Conservation (phyloP, 2,113 vertebrate genomes). For the Calidris pygmaea region DNA sequence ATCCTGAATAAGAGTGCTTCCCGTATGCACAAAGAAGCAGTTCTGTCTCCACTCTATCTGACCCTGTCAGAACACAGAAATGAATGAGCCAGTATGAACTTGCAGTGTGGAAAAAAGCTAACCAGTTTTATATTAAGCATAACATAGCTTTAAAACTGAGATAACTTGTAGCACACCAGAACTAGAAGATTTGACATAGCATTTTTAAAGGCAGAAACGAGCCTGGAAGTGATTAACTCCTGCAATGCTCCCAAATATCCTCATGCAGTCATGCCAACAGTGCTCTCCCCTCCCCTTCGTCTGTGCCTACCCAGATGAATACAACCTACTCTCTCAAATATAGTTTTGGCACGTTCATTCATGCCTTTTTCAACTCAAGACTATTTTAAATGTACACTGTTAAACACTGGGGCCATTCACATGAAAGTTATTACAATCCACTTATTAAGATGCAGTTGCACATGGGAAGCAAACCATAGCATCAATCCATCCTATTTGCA, state of each 20-base stretch:
- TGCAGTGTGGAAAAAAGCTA: background rate
- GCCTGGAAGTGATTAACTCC: slow-evolving; percentile 50
- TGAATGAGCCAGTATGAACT: background rate
- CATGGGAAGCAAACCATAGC: background rate
- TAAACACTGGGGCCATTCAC: slow-evolving; percentile 46
- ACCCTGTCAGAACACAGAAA: background rate
- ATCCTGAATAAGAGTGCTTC: background rate
- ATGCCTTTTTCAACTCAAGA: slow-evolving; percentile 39
- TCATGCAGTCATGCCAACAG: background rate
- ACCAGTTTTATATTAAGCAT: background rate
- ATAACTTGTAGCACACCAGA: background rate
- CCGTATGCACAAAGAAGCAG: background rate
- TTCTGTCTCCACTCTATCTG: background rate
- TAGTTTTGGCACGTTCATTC: slow-evolving; percentile 39
- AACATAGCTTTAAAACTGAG: background rate
- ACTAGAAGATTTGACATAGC: background rate
- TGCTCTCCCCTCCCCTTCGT: background rate
- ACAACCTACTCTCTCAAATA: slow-evolving; percentile 34
- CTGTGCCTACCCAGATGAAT: slow-evolving; percentile 41
- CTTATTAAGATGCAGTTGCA: slow-evolving; percentile 39
- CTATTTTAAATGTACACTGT: slow-evolving; percentile 9
- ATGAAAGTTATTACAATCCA: slow-evolving; percentile 10
- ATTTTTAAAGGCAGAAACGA: slow-evolving; percentile 1
- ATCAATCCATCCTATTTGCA: background rate
- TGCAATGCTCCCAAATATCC: background rate